Evolutionary conservation across 2,113 vertebrate species (phyloP), one percentile per base, ranked within the genome.

Genomic region (Cryptoleucopteryx plumbea): DNA sequence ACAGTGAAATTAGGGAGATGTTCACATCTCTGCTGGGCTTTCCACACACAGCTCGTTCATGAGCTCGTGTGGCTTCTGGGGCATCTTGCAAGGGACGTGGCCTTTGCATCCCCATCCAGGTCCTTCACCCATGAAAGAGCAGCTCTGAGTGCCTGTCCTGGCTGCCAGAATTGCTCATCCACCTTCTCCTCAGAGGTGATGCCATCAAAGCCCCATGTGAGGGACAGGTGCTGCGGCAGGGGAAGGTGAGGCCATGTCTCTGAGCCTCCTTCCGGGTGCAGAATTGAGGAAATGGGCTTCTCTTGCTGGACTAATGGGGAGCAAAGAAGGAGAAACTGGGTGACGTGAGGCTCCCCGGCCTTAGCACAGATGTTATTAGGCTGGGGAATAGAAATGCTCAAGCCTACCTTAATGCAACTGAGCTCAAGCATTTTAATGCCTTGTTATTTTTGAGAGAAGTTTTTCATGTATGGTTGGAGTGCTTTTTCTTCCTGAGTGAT

Each of bases 401-500:
- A 63, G 42, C 36, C 0, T 5, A 25, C 42, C 34, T 79, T 70
- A 79, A 74, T 31, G 48, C 42, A 58, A 25, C 63, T 66, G 59
- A 83, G 42, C 79, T 78, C 55, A 80, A 96, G 85, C 50, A 59
- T 74, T 94, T 90, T 91, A 96, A 87, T 84, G 48, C 80, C 86
- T 82, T 56, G 56, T 86, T 93, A 88, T 95, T 94, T 93, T 48
- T 86, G 48, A 84, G 65, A 71, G 43, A 84, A 72, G 32, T 67
- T 93, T 94, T 74, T 68, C 58, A 61, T 53, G 48, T 92, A 21
- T 71, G 45, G 12, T 20, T 84, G 65, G 36, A 82, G 73, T 38
- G 23, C 56, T 93, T 94, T 93, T 88, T 86, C 86, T 94, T 92
- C 47, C 55, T 50, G 90, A 93, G 79, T 73, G 59, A 93, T 25